Base-by-base conservation (phyloP, 2,113 vertebrate species). In the Passer montanus region DNA sequence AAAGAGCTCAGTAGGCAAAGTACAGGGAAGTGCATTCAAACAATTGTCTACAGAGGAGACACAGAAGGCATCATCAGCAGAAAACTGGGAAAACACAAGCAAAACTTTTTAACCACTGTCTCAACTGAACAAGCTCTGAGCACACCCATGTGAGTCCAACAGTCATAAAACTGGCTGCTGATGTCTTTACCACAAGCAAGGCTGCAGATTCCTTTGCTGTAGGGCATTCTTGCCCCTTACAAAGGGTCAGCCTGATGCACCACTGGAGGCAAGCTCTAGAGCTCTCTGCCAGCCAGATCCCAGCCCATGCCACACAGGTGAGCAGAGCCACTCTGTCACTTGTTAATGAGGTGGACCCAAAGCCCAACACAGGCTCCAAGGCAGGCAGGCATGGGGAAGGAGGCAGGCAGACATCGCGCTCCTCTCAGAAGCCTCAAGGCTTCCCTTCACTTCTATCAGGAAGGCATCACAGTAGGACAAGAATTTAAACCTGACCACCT, bases 321-420 rank as follows among this genome's bases (percentile, higher is more conserved):
- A 89, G 43, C 13, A 44, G 50, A 82, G 67, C 8, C 75, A 24
- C 52, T 3, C 12, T 7, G 33, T 0, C 3, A 49, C 50, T 30
- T 24, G 30, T 11, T 21, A 2, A 5, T 9, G 4, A 59, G 56
- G 19, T 2, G 4, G 3, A 79, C 23, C 35, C 26, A 55, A 63
- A 18, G 18, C 43, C 56, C 5, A 5, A 9, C 2, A 0, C 13
- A 41, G 26, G 33, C 35, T 46, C 33, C 43, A 33, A 31, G 59
- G 56, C n/a, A 82, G 56, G 22, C 0, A 0, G 8, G 28, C 5
- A 1, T 0, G 0, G n/a, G 43, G 50, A 60, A 87, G 30, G n/a
- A 73, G 53, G 55, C 18, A 70, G 43, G 69, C 43, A 44, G 33
- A 58, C n/a, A 44, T 12, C 4, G 0, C 0, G 0, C 63, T 47